Base-by-base conservation (phyloP, 35 echinoderm and acorn worm genomes). In the Hemicentrotus pulcherrimus region DNA sequence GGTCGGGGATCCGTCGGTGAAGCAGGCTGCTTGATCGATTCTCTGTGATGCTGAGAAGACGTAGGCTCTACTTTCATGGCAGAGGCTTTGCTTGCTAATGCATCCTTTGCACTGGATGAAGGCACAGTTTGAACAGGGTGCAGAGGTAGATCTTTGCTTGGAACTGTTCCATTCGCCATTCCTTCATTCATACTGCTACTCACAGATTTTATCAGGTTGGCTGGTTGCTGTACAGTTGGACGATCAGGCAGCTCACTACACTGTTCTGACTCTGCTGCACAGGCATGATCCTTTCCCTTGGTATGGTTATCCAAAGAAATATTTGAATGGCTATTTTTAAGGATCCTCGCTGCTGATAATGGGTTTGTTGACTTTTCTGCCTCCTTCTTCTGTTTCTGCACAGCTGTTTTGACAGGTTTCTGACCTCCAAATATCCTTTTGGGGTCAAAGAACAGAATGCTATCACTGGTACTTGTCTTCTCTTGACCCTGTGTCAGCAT, bases 371-470 rank as follows among this genome's bases (percentile, higher is more conserved):
- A 78, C 65, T 78, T 78, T 78, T 78, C 65, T 78, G 65, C 65
- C n/a, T 78, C 65, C 65, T 78, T 28, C 6, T 78, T n/a, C 65
- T 28, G 19, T 78, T 78, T 78, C 65, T 78, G 19, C 19, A 4
- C 0, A 6, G 19, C 65, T n/a, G 22, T 78, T 78, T 78, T 78
- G 88, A 47, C 88, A 32, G 46, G 9, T 41, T 90, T 90, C 13
- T 47, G 45, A 93, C 48, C 91, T 50, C 47, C 48, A 58, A 93
- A 93, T 47, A 93, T 93, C 47, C 91, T 47, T 47, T 93, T 93
- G 4, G 91, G 91, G 48, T 93, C 91, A 93, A 93, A 93, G 91
- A 93, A 93, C 19, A 58, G 48, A 47, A 4, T 22, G 15, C 14
- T 31, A 31, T n/a, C 48, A 31, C 48, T 93, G 16, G 91, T 28